Evolutionary conservation across 2,888 invertebrate species (phyloP).

Genomic region (Caenorhabditis sp.): DNA sequence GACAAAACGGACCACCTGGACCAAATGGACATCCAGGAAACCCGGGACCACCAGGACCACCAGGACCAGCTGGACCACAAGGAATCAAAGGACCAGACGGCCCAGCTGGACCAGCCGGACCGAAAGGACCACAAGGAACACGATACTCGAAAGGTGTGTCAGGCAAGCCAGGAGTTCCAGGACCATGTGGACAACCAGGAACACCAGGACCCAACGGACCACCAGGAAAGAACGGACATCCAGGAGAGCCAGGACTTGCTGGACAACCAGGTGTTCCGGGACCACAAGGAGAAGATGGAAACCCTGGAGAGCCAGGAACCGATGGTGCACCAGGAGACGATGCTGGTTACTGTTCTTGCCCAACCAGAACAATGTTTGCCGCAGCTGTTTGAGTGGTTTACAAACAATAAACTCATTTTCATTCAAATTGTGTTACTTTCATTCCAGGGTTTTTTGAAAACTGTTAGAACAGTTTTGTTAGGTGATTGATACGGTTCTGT

Average conservation of each 20-base stretch:
- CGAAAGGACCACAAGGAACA: slow-evolving; percentile 39
- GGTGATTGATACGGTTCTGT: too few relatives aligned
- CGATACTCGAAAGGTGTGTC: slow-evolving; percentile 32
- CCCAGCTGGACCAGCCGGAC: slow-evolving; percentile 37
- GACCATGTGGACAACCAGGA: slow-evolving; percentile 56
- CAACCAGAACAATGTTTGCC: slow-evolving; percentile 34
- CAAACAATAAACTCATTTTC: background rate
- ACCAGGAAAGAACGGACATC: slow-evolving; percentile 46
- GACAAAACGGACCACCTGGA: slow-evolving; percentile 47
- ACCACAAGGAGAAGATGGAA: slow-evolving; percentile 40
- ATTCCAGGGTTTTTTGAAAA: background rate
- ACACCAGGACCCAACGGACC: slow-evolving; percentile 49
- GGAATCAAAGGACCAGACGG: slow-evolving; percentile 48
- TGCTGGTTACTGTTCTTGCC: slow-evolving; percentile 49
- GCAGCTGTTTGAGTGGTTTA: background rate
- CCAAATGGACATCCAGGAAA: slow-evolving; percentile 41
- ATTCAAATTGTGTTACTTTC: background rate
- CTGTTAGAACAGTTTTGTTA: too few relatives aligned
- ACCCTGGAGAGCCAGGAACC: slow-evolving; percentile 42
- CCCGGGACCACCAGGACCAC: slow-evolving; percentile 46
- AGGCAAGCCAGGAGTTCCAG: slow-evolving; percentile 42
- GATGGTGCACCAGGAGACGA: slow-evolving; percentile 41
- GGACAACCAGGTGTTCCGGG: slow-evolving; percentile 48
- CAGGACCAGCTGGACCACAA: slow-evolving; percentile 54
- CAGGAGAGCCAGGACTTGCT: slow-evolving; percentile 42